Base-by-base conservation (phyloP, 2,797 vertebrate species). In the Poecilia velifera region DNA sequence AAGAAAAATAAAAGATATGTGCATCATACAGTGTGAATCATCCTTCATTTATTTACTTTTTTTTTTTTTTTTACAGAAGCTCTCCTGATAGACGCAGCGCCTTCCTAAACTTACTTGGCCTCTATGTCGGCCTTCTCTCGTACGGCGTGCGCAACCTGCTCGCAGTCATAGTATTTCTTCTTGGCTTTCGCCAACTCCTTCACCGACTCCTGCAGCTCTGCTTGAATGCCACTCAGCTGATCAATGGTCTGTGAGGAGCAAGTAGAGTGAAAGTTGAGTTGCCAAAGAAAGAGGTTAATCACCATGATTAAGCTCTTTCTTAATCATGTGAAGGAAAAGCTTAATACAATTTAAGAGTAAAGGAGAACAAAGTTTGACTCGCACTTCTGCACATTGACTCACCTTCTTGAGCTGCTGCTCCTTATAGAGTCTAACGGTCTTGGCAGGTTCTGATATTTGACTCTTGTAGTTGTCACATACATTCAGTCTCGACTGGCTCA, bases 141-240 rank as follows among this genome's bases (percentile, higher is more conserved):
- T 88, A 99, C 96, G 25, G 98, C 96, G 43, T 99, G 98, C 86
- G 98, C 98, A 96, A 99, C 98, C 96, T 99, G 98, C 94, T 99
- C 98, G 43, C 96, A 96, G 95, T 99, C 98, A 88, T 97, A 98
- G 95, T 99, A 99, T 91, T 99, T 99, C 94, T 99, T 99, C 94
- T 98, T 99, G 94, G 98, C 97, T 95, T 99, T 99, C 82, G 97
- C 97, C 95, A 99, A 94, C 92, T 99, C 98, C 93, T 99, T 99
- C 85, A 99, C 98, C 1, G 98, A 98, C 93, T 99, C 98, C 92
- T 99, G 98, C 79, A 99, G 95, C 92, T 99, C 98, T 31, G 96
- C 94, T 90, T 99, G 98, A 94, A 99, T 98, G 87, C 97, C 97
- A n/a, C 96, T 97, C 95, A 99, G 91, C 93, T 99, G 98, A 94